These are phyloP conservation scores for Athetis lepigone DNA, from an alignment of 2,888 invertebrate genomes.

Conservation along the genomic window DNA sequence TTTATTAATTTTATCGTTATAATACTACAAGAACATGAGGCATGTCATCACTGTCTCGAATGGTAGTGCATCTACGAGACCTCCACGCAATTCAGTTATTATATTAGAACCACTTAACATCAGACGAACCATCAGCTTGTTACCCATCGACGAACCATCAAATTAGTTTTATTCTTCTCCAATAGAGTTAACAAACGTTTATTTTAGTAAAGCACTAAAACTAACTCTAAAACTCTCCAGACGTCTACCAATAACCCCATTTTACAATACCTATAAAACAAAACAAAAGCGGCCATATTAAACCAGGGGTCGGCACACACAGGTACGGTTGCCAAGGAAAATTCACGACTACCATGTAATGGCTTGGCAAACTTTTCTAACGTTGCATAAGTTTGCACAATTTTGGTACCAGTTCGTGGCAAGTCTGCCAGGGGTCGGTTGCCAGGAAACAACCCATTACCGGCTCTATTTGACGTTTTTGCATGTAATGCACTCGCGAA, in stretches of 20 bases:
- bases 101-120: no score
- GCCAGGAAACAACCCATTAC: slow-evolving; percentile 53
- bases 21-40: no score
- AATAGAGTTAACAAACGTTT: no score
- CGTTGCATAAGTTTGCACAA: slow-evolving; percentile 78
- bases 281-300: slow-evolving; percentile 12
- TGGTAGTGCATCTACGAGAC: no score
- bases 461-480: slow-evolving; percentile 20
- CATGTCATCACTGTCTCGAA: no score
- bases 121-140: no score
- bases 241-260: slow-evolving; percentile 20
- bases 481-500: slow-evolving; percentile 53
- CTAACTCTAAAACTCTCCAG: not conserved
- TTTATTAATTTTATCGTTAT: no score
- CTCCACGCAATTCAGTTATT: no score
- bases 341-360: slow-evolving; percentile 54
- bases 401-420: slow-evolving; percentile 72
- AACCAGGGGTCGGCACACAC: slow-evolving; percentile 33
- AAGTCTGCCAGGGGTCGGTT: slow-evolving; percentile 63
- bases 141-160: no score
- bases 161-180: not conserved
- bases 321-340: slow-evolving; percentile 55
- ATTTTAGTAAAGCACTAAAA: slow-evolving; percentile 15
- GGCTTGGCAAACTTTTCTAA: slow-evolving; percentile 66
- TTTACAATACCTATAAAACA: slow-evolving; percentile 36